phyloP scores from a whole-genome alignment of 2,113 vertebrate species.

The Notechis scutatus region DNA sequence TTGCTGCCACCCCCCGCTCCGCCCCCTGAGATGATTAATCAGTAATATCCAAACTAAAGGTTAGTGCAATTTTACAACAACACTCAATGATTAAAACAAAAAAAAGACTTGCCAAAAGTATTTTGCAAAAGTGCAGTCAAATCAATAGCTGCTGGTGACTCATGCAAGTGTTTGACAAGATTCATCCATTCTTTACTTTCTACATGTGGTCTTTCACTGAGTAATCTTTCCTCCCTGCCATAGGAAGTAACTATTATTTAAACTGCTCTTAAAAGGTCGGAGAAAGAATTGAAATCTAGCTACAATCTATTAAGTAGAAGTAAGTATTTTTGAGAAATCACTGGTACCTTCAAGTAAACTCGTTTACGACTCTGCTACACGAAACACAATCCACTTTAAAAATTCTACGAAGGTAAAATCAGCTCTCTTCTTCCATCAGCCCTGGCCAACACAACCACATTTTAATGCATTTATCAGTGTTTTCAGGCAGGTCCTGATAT shows the following conservation, averaged over 20 bases:
- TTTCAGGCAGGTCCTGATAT: conserved; percentile 34
- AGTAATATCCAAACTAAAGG: not conserved
- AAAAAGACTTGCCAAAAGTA: not conserved
- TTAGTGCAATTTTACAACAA: not conserved
- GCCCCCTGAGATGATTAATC: not conserved
- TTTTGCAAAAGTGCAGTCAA: not conserved
- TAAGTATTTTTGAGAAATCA: not conserved
- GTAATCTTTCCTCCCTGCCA: not conserved
- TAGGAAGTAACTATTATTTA: not conserved
- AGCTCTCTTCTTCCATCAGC: not conserved
- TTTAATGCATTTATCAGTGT: not conserved
- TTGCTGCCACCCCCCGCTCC: not conserved
- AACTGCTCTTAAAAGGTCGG: not conserved
- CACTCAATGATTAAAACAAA: not conserved
- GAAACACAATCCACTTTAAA: not conserved
- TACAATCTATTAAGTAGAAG: not conserved
- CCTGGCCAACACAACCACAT: not conserved
- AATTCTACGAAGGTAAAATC: not conserved
- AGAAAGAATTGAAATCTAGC: not conserved
- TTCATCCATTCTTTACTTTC: not conserved
- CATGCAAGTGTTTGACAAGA: not conserved
- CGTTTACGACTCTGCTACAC: not conserved
- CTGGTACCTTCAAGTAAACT: not conserved
- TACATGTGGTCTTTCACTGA: not conserved
- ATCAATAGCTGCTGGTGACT: not conserved